phyloP scores from a whole-genome alignment of 2,113 vertebrate genomes.

The Arothron firmamentum region DNA sequence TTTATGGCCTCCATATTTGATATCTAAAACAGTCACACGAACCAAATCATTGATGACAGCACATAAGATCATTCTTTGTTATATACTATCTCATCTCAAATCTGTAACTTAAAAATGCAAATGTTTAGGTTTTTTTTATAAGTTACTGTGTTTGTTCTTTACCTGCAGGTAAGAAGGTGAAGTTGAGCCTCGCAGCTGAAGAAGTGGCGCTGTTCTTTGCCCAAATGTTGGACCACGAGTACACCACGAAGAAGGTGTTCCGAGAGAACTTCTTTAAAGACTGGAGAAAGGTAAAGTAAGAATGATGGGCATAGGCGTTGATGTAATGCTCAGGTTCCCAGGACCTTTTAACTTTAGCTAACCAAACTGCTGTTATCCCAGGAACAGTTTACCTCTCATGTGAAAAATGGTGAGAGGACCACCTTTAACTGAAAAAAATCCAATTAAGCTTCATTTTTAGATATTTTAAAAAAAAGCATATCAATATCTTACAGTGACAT shows the following conservation, averaged over 20 bases:
- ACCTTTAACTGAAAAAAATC: background rate
- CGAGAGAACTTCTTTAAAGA: slow-evolving; percentile 76
- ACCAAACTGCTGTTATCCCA: no score
- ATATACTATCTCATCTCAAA: no score
- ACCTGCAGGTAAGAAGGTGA: slow-evolving; percentile 66
- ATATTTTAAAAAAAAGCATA: slow-evolving; percentile 1
- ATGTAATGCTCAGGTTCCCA: background rate
- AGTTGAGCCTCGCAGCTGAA: slow-evolving; percentile 69
- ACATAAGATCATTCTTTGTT: no score
- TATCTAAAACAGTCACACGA: no score
- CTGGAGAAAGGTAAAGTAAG: slow-evolving; percentile 73
- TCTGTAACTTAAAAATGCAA: background rate
- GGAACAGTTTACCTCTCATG: background rate
- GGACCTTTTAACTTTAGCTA: background rate
- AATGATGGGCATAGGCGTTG: background rate
- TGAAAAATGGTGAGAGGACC: no score
- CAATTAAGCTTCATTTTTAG: background rate
- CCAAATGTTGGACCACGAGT: slow-evolving; percentile 81
- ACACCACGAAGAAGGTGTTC: slow-evolving; percentile 76
- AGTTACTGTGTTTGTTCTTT: slow-evolving; percentile 4
- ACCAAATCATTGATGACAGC: no score
- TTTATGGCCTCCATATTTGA: no score
- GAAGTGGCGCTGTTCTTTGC: slow-evolving; percentile 76
- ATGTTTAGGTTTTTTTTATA: background rate
- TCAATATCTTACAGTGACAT: background rate